Base-by-base conservation (phyloP, 2,888 invertebrate species). In the Anthophora plumipes region DNA sequence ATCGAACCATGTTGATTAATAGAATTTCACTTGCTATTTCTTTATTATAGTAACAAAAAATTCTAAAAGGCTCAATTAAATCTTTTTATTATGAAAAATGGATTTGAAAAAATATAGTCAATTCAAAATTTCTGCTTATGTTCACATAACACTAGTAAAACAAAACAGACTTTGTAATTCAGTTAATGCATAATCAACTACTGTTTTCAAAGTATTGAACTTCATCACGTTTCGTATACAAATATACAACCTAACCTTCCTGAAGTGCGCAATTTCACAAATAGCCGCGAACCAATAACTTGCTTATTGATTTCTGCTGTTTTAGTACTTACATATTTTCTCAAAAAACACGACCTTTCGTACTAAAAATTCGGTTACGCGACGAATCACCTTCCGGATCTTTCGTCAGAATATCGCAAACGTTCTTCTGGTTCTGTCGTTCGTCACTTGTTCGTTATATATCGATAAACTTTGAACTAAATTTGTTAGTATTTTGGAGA, bases 381-480 rank as follows among this genome's bases (percentile, higher is more conserved):
- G 41, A 55, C 48, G 64, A 75, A 67, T 64, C 66, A 70, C 72
- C 71, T 86, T 86, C 81, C 75, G 81, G 86, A 86, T 85, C 74
- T 77, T 83, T 85, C 86, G 76, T 85, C 73, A 57, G 17, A 61
- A 11, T 57, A 25, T 43, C 72, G 52, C 37, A 59, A 72, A 77
- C 11, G 71, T 78, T 17, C 17, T 41, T 14, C 9, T 25, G 37
- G 17, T 46, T 41, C 43, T 11, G 31, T 43, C 48, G 61, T 41
- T 55, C 6, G 37, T 59, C 55, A 20, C 52, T 54, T 78, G 39
- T 14, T 57, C 39, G 39, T 25, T 25, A 12, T 37, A 4, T 9
- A 39, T 1, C 22, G 14, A 66, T 0, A 50, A 52, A 9, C 17
- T 20, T 57, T 9, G 12, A 25, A 43, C 12, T n/a, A 68, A 48